These are phyloP conservation scores for Lota lota DNA, from an alignment of 2,113 vertebrate species.

Conservation along the genomic window DNA sequence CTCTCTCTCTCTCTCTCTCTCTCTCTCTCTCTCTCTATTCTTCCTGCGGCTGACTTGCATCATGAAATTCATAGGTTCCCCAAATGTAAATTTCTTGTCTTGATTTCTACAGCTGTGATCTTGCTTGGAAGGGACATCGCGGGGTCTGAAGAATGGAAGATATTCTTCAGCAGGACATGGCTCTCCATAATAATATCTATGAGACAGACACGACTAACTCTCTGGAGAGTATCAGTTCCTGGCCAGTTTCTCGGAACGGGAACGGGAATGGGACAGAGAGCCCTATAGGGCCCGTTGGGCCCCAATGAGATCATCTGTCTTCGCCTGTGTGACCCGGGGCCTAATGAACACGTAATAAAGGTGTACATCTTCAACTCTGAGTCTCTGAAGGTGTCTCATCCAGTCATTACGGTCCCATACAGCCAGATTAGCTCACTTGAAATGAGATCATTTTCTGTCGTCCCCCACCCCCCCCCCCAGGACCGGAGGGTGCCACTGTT, in stretches of 20 bases:
- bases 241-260: too few species aligned
- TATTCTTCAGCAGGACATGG: constrained; percentile 19
- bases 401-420: constrained; percentile 58
- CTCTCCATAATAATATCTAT: too few species aligned
- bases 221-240: background rate
- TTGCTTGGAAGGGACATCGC: constrained; percentile 29
- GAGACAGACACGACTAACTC: background rate
- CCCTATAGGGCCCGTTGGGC: background rate
- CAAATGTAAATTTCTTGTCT: constrained; percentile 56
- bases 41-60: constrained; percentile 38
- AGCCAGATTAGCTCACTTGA: constrained; percentile 59
- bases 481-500: constrained; percentile 52
- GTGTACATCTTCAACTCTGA: constrained; percentile 50
- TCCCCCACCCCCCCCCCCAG: constrained; percentile 50
- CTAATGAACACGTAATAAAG: constrained; percentile 66
- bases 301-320: constrained; percentile 56
- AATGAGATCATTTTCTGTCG: constrained; percentile 59
- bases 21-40: too few species aligned
- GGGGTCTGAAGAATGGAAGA: constrained; percentile 36
- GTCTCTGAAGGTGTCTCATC: constrained; percentile 59
- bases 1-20: too few species aligned
- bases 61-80: constrained; percentile 19
- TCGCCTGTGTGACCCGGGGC: constrained; percentile 36
- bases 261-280: too few species aligned
- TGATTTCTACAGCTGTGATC: constrained; percentile 20